Base-by-base conservation (phyloP, 2,888 invertebrate species). In the Eristalis arbustorum region DNA sequence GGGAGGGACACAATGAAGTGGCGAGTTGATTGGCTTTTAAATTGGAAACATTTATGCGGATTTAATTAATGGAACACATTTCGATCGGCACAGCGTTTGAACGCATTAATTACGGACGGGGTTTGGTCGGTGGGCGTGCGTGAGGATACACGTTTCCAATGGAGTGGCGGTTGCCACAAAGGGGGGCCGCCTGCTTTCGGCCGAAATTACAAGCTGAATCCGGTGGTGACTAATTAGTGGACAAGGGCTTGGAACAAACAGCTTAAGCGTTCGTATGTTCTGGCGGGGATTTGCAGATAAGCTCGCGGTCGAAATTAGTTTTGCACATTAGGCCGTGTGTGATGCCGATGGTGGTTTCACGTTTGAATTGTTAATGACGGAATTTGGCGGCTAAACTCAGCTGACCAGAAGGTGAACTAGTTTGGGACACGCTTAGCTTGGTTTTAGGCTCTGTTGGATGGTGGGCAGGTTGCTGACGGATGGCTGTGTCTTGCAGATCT, bases 31-130 rank as follows among this genome's bases (percentile, higher is more conserved):
- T 62, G 79, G 37, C 73, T 83, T 37, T 31, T 49, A 49, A 68
- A 68, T 23, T 13, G 61, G 62, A 59, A 75, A 80, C 71, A 42
- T 71, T 84, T 71, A 80, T 80, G 80, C 34, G 71, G 80, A 80
- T 75, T 75, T 67, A 80, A 84, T 84, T 84, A 84, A 71, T 63
- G 49, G 34, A 25, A 22, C 22, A 69, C 37, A 63, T 63, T 63
- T 79, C 75, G 61, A 49, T 49, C 62, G 56, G 63, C 37, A 63
- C 56, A 64, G 61, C 74, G 69, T 79, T 79, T 66, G 14, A 49
- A 49, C 62, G 42, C 68, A 74, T 69, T 49, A 56, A 84, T 66
- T 84, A 81, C 37, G 42, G 11, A 49, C 8, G 18, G n/a, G n/a
- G 6, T 49, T 8, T 13, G 2, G 23, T 28, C n/a, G 1, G 10